phyloP scores from a whole-genome alignment of 2,113 vertebrate species.

The Siphamia tubifer region DNA sequence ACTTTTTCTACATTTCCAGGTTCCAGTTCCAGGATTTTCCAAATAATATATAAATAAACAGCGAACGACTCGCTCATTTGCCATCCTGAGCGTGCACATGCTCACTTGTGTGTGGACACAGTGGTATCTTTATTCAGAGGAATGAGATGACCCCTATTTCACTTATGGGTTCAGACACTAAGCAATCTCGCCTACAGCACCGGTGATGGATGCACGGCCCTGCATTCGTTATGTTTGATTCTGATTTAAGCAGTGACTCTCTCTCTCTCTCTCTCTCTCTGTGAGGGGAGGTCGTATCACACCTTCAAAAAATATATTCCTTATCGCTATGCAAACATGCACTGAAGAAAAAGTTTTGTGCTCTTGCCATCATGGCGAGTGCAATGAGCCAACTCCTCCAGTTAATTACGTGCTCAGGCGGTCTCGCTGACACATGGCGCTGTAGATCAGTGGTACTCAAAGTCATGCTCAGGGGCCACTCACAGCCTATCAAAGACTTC shows the following conservation, averaged over 20 bases:
- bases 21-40: slow-evolving; percentile 29
- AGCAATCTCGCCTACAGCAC: slow-evolving; percentile 32
- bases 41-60: slow-evolving; percentile 42
- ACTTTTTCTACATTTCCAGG: too few species aligned
- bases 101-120: background rate
- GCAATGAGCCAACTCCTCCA: slow-evolving; percentile 38
- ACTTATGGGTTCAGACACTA: slow-evolving; percentile 20
- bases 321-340: slow-evolving; percentile 57
- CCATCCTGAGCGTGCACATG: background rate
- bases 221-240: slow-evolving; percentile 4
- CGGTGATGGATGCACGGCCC: background rate
- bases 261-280: slow-evolving; percentile 9
- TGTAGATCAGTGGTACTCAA: slow-evolving; percentile 45
- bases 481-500: slow-evolving; percentile 39
- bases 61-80: slow-evolving; percentile 22
- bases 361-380: slow-evolving; percentile 2
- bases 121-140: slow-evolving; percentile 12
- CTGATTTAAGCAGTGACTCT: slow-evolving; percentile 7
- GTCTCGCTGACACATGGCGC: slow-evolving; percentile 32
- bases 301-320: slow-evolving; percentile 41
- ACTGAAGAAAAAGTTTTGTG: slow-evolving; percentile 40
- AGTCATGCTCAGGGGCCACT: slow-evolving; percentile 48
- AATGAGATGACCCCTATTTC: slow-evolving; percentile 44
- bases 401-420: slow-evolving; percentile 57
- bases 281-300: background rate